Conservation (phyloP, 2,797 vertebrate genomes). For the Morelia viridis region DNA sequence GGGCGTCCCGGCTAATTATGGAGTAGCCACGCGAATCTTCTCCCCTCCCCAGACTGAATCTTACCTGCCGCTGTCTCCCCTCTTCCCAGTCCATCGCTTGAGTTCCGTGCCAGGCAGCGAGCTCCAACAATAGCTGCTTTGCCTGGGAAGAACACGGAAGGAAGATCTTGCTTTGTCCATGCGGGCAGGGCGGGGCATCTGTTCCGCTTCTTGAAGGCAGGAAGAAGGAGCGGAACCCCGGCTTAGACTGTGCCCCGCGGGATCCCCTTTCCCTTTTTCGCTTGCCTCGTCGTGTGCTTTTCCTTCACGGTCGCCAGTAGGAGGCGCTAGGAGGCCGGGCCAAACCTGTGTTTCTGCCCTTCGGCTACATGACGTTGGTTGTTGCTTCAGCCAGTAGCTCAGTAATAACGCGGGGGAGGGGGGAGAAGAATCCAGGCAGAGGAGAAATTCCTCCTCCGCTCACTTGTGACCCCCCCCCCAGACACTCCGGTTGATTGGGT, state of each 20-base stretch:
- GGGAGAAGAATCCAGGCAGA: background rate
- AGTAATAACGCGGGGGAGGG: constrained; percentile 21
- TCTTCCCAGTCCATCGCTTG: background rate
- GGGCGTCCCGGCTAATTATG: constrained; percentile 45
- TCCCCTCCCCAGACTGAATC: background rate
- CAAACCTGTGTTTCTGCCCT: constrained; percentile 41
- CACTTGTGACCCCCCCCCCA: background rate
- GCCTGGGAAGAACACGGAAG: background rate
- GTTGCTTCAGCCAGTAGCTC: constrained; percentile 56
- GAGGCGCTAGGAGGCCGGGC: constrained; percentile 58
- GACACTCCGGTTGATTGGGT: background rate
- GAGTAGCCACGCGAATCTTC: constrained; percentile 52
- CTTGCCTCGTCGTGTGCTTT: constrained; percentile 12
- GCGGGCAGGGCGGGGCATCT: background rate
- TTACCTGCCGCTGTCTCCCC: too few relatives aligned
- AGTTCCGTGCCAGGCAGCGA: background rate
- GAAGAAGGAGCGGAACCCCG: background rate
- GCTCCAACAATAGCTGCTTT: background rate
- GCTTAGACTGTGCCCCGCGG: background rate
- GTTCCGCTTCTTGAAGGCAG: background rate
- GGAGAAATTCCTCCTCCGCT: constrained; percentile 15
- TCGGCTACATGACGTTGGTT: constrained; percentile 56
- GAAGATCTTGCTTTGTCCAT: background rate
- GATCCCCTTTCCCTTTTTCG: background rate
- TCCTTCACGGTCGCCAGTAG: constrained; percentile 37